These are phyloP conservation scores for Tethya wilhelma DNA, from an alignment of 37 sponge, comb jelly and placozoan species.

Conservation along the genomic window DNA sequence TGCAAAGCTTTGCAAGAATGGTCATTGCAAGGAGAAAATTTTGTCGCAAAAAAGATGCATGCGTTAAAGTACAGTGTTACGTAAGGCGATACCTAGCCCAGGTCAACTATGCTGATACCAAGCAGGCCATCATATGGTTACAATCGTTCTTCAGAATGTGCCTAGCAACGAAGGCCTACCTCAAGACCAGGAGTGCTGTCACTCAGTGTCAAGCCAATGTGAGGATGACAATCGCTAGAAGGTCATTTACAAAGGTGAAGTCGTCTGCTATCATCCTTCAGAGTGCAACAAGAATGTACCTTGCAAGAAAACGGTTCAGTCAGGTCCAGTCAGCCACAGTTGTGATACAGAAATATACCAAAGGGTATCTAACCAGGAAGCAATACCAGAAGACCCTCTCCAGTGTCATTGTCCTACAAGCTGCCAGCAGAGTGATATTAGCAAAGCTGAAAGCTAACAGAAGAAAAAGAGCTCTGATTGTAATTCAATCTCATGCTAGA, in stretches of 20 bases:
- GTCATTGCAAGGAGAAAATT: no score
- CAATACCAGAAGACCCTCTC: neutral
- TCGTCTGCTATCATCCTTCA: conserved; percentile 25
- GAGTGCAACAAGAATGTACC: conserved; percentile 7
- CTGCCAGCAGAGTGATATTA: conserved; percentile 15
- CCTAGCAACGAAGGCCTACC: conserved; percentile 4
- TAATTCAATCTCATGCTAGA: neutral
- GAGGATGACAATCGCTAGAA: conserved; percentile 22
- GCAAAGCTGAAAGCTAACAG: no score
- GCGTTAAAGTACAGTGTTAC: no score
- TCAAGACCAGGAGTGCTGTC: neutral
- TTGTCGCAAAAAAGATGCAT: no score
- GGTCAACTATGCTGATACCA: conserved; percentile 10
- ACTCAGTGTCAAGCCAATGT: conserved; percentile 12
- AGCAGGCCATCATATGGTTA: conserved; percentile 6
- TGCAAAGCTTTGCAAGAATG: no score
- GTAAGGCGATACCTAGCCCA: no score
- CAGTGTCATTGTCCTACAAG: conserved; percentile 29
- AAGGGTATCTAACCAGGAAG: neutral
- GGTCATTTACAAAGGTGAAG: neutral
- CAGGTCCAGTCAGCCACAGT: neutral
- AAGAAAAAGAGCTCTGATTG: no score
- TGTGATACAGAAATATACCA: no score
- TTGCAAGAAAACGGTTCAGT: conserved; percentile 8
- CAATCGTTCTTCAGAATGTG: conserved; percentile 20